Conservation (phyloP, 1,140 invertebrate genomes). For the Nephotettix cincticeps region DNA sequence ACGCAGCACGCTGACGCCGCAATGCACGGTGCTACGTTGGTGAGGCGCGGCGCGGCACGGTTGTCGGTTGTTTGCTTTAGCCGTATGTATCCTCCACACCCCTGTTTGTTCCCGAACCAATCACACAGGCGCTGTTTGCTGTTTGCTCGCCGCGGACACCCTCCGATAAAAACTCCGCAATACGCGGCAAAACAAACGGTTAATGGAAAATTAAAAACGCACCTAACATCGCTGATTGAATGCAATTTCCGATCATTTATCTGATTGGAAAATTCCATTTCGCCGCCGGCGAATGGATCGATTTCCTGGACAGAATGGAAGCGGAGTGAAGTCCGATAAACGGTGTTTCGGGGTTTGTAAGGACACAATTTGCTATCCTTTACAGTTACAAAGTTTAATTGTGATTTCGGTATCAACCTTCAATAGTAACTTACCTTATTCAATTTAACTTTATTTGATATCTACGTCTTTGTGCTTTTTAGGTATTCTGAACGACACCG, state of each 20-base stretch:
- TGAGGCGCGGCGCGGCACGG: not conserved
- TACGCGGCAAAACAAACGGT: not conserved
- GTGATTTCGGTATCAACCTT: too few species aligned
- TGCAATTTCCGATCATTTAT: slow-evolving; percentile 20
- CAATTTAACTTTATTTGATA: too few species aligned
- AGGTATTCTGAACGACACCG: too few species aligned
- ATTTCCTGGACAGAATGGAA: not conserved
- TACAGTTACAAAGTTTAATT: too few species aligned
- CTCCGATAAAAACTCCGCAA: not conserved
- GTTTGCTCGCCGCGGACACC: slow-evolving; percentile 1
- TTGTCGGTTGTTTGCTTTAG: slow-evolving; percentile 6
- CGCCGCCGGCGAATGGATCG: not conserved
- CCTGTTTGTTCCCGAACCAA: slow-evolving; percentile 27
- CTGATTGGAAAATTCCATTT: slow-evolving; percentile 18
- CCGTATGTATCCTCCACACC: slow-evolving; percentile 25
- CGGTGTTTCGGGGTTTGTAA: too few species aligned
- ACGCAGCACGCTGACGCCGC: too few species aligned
- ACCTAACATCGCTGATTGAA: slow-evolving; percentile 16
- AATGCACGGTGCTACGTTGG: too few species aligned
- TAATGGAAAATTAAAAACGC: slow-evolving; percentile 20
- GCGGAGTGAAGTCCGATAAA: too few species aligned
- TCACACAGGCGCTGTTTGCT: slow-evolving; percentile 15
- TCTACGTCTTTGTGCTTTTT: too few species aligned
- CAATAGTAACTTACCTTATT: too few species aligned
- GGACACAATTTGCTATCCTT: too few species aligned